Base-by-base conservation (phyloP, 2,113 vertebrate genomes). In the Chascanopsetta lugubris region DNA sequence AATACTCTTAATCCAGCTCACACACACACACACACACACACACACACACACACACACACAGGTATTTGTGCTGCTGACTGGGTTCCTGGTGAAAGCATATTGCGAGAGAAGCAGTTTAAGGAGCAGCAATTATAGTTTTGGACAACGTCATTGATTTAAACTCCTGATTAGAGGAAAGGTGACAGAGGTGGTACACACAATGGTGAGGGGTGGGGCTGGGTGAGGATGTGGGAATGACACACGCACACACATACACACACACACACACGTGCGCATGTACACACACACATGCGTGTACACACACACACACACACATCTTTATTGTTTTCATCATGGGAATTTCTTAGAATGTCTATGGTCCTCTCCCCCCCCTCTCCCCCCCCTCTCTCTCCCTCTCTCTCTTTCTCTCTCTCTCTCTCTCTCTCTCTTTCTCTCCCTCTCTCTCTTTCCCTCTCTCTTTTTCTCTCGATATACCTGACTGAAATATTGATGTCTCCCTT, bases 121-220 rank as follows among this genome's bases (percentile, higher is more conserved):
- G 78, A 85, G 84, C 85, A 78, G 89, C 91, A 92, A 92, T 92
- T 92, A 92, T 92, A 90, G 89, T 91, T 93, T 91, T 91, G 87
- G 91, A 91, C 90, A 90, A 93, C 87, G 85, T 92, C 90, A 92
- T 92, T 92, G 92, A 93, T 93, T 92, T 92, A 90, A 84, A 88
- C 87, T 92, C 88, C 88, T 91, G 90, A 91, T 91, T 91, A 91
- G 89, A 90, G 87, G 85, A 86, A 84, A 89, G 87, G 89, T 92
- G 90, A 92, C 88, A 90, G 84, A 89, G 90, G 88, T 87, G 85
- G 75, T 80, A 75, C 83, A 81, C 80, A 87, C 72, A 86, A 72
- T 86, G 77, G 81, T 70, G 78, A 75, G 73, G 72, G 51, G 59
- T 77, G 69, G 69, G 74, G 77, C 66, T 73, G 77, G 69, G 77